Base-by-base conservation (phyloP, 2,113 vertebrate species). In the Empidonax traillii region DNA sequence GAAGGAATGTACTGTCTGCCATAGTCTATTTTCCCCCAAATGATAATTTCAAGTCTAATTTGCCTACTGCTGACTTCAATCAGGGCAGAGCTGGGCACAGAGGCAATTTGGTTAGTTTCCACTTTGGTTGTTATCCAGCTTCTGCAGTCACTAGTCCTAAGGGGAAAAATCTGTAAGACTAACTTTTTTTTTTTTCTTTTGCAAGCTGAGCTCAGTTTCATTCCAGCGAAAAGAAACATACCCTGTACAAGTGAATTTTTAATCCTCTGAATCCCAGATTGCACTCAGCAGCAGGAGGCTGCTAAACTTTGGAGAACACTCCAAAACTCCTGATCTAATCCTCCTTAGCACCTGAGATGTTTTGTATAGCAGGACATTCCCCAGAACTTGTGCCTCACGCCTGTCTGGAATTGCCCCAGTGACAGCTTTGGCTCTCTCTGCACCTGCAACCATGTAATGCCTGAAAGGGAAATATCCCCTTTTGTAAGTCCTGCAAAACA, bases 1-100 rank as follows among this genome's bases (percentile, higher is more conserved):
- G 77, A 81, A 62, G 28, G 25, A 84, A 78, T 10, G 33, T 37
- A 41, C 14, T 79, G 27, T 72, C 41, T 96, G 62, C 44, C 67
- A 82, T 7, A 52, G 27, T 10, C 31, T 35, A 25, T 27, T 51
- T 20, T 1, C 8, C 53, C 46, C 62, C 52, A 3, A 30, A 78
- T 85, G 30, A 68, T 93, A 53, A 91, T 87, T 94, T 89, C 62
- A 61, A 49, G 41, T 82, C 62, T 95, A 85, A 91, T 85, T 81
- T 56, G 52, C 41, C 69, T 87, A 47, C 16, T 43, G 51, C 44
- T 53, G 63, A 74, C 63, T 94, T 81, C 59, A 81, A 9, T 78
- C 55, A 81, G 24, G 55, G 55, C 68, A 78, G 61, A 92, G 46
- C 39, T 89, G 62, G 58, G 43, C 41, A 66, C 43, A 90, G 24